A percentile compares a stretch with the other conserved stretches of the same genome.
Conservation (phyloP, 1,140 invertebrate species). For the Tetranychus urticae region DNA sequence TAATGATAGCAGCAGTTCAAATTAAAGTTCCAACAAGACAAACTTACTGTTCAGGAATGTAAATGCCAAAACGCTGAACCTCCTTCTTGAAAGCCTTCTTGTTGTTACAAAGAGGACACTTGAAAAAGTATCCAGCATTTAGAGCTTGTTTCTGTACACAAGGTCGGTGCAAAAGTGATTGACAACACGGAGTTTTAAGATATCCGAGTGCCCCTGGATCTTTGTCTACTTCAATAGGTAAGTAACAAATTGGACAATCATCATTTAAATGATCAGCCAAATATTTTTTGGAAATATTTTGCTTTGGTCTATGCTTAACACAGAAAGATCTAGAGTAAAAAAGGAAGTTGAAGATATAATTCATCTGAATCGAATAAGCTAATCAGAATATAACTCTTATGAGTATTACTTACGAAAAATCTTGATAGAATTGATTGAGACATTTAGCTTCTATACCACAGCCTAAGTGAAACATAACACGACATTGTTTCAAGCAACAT, state of each 20-base stretch:
- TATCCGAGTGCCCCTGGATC: constrained; percentile 18
- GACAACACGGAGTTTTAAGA: constrained; percentile 31
- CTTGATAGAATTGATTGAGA: constrained; percentile 33
- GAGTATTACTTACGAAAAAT: constrained; percentile 27
- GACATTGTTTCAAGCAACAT: constrained; percentile 30
- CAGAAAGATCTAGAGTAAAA: constrained; percentile 30
- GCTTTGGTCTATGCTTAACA: constrained; percentile 28
- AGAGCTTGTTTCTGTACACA: constrained; percentile 28
- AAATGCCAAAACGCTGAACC: constrained; percentile 36
- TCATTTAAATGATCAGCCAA: constrained; percentile 13
- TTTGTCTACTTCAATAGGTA: constrained; percentile 19
- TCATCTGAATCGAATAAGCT: not conserved
- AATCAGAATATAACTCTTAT: not conserved
- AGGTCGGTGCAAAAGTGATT: constrained; percentile 10
- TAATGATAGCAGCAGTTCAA: no score
- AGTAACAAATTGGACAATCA: constrained; percentile 32
- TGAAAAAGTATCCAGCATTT: constrained; percentile 39
- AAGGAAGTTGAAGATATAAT: not conserved
- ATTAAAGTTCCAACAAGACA: no score
- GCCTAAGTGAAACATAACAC: constrained; percentile 32
- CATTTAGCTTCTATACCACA: constrained; percentile 32
- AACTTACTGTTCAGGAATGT: constrained; percentile 28
- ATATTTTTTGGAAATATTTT: constrained; percentile 18
- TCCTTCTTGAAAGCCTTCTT: constrained; percentile 30
- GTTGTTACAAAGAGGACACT: constrained; percentile 39